These are phyloP conservation scores for Eristalis tenax DNA, from an alignment of 2,888 invertebrate species.

Conservation along the genomic window DNA sequence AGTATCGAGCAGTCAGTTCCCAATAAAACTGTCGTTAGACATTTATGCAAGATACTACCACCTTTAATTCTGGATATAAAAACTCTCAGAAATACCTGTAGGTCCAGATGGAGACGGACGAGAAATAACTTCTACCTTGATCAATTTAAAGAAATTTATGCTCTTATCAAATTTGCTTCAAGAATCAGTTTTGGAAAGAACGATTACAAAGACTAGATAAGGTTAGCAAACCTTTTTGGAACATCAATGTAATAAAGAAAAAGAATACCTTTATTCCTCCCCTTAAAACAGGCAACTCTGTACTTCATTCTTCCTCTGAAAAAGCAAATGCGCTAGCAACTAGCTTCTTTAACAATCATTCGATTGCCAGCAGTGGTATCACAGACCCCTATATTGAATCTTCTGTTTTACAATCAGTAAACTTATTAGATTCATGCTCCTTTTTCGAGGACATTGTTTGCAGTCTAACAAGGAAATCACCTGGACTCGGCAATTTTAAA, in stretches of 20 bases:
- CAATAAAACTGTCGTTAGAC: not conserved
- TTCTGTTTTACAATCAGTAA: no score
- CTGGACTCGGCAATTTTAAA: no score
- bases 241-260: not conserved
- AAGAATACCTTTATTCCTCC: not conserved
- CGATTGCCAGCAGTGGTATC: no score
- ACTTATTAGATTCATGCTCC: no score
- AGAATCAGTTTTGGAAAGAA: not conserved
- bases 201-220: not conserved
- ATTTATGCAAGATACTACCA: not conserved
- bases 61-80: not conserved
- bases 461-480: no score
- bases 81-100: not conserved
- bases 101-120: not conserved
- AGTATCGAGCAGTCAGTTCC: not conserved
- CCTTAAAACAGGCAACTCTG: not conserved
- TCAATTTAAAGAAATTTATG: not conserved
- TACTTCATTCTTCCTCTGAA: not conserved
- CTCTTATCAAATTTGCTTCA: conserved; percentile 1
- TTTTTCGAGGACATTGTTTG: no score
- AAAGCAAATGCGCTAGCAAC: no score
- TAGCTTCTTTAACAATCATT: no score
- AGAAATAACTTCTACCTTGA: not conserved
- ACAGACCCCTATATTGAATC: no score
- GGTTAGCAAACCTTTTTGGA: not conserved